Evolutionary conservation across 1,140 invertebrate species (phyloP), one percentile per base, ranked within the genome.

Genomic region (Propsilocerus akamusi): DNA sequence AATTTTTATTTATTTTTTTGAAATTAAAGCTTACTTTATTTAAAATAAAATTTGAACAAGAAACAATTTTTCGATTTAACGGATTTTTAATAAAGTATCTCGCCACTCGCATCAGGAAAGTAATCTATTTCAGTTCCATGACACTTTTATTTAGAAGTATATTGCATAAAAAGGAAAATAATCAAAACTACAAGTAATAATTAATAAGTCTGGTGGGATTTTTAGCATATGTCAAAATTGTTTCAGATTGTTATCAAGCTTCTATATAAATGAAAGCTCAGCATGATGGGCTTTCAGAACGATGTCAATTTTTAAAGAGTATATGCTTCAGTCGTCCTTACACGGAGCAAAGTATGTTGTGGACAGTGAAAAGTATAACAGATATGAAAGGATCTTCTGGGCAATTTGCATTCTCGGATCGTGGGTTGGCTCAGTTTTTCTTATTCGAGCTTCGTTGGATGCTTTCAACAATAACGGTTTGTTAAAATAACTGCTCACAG

Each of bases 351-450:
- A 63, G 47, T 75, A 72, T 53, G 68, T 73, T 34, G 69, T 68
- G 11, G 72, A 75, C 14, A 41, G 14, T 53, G 58, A 63, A 14
- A 66, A 72, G 54, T 65, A 67, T 53, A 66, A 66, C 53, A 72
- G 69, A 67, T 49, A 68, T 24, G 73, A 74, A 60, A 68, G 70
- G 55, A 51, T 78, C 28, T 80, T 81, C 59, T 84, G 80, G 80
- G 22, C 72, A 2, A 52, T 76, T 14, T 74, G 73, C 30, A 72
- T 80, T n/a, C 53, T 58, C 2, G 49, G 75, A 2, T 77, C 76
- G 2, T 81, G 77, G 75, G 71, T 72, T 26, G 73, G 73, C 2
- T 75, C 78, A 4, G 66, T 66, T 23, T 51, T 73, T n/a, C 58
- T 81, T 4, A 77, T 81, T 20, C 56, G 58, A 2, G 71, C 73